These are phyloP conservation scores for Ambastaia sidthimunki DNA, from an alignment of 2,797 vertebrate genomes.

Conservation along the genomic window DNA sequence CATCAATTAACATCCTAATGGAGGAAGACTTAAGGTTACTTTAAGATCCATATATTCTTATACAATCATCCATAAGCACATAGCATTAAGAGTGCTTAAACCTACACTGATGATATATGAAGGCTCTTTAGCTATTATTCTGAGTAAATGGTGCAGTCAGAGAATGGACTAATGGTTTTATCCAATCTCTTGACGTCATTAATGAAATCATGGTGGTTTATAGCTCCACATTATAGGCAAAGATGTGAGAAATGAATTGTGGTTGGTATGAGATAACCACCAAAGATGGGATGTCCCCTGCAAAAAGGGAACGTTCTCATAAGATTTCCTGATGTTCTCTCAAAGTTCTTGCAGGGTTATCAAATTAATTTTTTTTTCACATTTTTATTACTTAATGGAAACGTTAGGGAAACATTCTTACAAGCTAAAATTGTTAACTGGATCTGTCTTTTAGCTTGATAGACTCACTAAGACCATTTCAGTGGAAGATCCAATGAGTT, in stretches of 20 bases:
- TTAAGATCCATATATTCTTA: conserved; percentile 7
- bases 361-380: too few species aligned
- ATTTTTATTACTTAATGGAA: too few species aligned
- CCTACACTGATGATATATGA: conserved; percentile 1
- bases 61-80: neutral
- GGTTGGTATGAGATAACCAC: neutral
- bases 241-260: neutral
- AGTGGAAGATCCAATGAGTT: conserved; percentile 68
- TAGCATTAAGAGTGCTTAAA: neutral
- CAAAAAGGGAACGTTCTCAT: too few species aligned
- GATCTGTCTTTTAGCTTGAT: conserved; percentile 64
- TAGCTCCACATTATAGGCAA: neutral
- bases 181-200: neutral
- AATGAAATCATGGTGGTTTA: neutral
- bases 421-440: too few species aligned
- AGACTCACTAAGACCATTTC: conserved; percentile 70
- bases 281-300: neutral
- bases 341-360: too few species aligned
- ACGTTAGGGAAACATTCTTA: too few species aligned
- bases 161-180: neutral
- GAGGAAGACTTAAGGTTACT: conserved; percentile 2
- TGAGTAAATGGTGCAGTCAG: neutral
- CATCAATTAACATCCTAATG: conserved; percentile 32
- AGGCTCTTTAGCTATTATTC: conserved; percentile 24
- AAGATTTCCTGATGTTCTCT: too few species aligned